Evolutionary conservation across 2,888 invertebrate genomes (phyloP), one percentile per base, ranked within the genome.

Genomic region (Hypsopygia costalis): DNA sequence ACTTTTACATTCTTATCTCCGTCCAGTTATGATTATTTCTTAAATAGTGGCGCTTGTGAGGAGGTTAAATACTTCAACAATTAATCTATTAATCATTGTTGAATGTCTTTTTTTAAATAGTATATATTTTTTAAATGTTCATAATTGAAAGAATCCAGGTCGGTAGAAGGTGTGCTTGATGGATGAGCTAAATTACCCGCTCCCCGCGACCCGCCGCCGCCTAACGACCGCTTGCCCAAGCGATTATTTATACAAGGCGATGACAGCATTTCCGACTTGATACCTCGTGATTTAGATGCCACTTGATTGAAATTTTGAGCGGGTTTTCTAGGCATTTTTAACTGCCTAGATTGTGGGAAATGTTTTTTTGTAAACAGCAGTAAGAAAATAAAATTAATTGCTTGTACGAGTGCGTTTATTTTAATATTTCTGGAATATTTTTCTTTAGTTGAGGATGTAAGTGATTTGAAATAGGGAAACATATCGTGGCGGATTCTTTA

Each of bases 191-290:
- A 81, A 81, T 81, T 79, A 78, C 74, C 65, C 60, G 64, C 44
- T 47, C 57, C 60, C 57, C 58, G 55, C 52, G 16, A 16, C 56
- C 52, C 45, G 49, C 43, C 46, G 60, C 44, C 50, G 47, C 52
- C 53, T 82, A 81, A 81, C 79, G 81, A 81, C 71, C 64, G 52
- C 57, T 58, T 66, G 70, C 73, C 67, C 69, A 69, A 76, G 77
- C 62, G 71, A 81, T 80, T 81, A 85, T 83, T 83, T 82, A 83
- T 79, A 73, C 44, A 56, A 51, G 40, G 65, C 57, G 85, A 72
- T 75, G 86, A 86, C 85, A 86, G 74, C 71, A 62, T 69, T 83
- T 86, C 85, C 86, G 81, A 76, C 73, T 69, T 67, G 63, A 74
- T 63, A 58, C 55, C 64, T 52, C 61, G 62, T 74, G 74, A 78